Percentiles rank a stretch among this genome's conserved stretches.
phyloP scores from a whole-genome alignment of 2,888 invertebrate species.

The Conomelus anceps region DNA sequence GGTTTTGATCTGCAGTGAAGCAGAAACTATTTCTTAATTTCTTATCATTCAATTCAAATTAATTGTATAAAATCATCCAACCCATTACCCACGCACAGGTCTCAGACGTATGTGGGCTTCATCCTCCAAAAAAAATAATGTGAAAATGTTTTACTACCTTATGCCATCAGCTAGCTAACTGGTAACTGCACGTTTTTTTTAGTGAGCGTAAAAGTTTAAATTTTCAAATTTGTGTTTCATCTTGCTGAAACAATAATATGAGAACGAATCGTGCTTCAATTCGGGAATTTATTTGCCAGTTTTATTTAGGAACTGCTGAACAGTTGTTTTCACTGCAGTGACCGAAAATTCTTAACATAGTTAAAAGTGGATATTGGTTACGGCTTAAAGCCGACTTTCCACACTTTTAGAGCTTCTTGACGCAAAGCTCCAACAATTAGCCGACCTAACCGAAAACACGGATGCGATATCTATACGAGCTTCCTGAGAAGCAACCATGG shows the following conservation, averaged over 20 bases:
- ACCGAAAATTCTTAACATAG: background rate
- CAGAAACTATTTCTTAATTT: background rate
- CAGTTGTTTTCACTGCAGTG: background rate
- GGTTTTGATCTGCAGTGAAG: background rate
- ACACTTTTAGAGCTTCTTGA: background rate
- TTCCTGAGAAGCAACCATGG: background rate
- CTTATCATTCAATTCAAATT: too few relatives aligned
- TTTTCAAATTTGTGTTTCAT: too few relatives aligned
- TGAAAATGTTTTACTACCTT: too few relatives aligned
- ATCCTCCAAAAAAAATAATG: too few relatives aligned
- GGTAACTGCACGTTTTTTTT: too few relatives aligned
- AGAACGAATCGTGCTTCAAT: too few relatives aligned
- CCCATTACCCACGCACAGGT: too few relatives aligned
- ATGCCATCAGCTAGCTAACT: too few relatives aligned
- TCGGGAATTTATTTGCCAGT: background rate
- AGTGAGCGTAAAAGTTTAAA: too few relatives aligned
- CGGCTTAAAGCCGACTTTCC: background rate
- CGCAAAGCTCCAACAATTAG: background rate
- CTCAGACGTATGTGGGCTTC: too few relatives aligned
- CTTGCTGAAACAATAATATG: too few relatives aligned
- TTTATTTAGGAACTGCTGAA: background rate
- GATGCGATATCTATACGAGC: background rate
- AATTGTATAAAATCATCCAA: too few relatives aligned
- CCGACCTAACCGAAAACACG: background rate
- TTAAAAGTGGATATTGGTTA: background rate